Conservation (phyloP, 2,888 invertebrate species). For the Tridacna gigas region DNA sequence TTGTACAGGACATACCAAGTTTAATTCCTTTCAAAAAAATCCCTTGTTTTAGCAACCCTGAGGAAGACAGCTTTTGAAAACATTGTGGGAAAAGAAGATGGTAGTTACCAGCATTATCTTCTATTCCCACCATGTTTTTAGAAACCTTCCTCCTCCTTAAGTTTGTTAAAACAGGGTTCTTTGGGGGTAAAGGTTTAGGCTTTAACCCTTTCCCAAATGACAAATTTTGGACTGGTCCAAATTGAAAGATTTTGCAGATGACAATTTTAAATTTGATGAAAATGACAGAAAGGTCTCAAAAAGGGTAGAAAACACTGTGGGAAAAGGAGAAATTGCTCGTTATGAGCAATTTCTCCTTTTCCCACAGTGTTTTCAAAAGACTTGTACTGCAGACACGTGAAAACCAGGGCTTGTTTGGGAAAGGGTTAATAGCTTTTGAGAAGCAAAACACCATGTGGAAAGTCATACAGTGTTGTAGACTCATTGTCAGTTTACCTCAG, state of each 20-base stretch:
- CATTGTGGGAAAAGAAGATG: too few relatives aligned
- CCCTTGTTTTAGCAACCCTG: too few relatives aligned
- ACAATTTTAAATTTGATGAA: background rate
- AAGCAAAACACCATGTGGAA: too few relatives aligned
- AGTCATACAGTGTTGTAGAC: too few relatives aligned
- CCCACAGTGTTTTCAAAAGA: background rate
- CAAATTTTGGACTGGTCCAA: background rate
- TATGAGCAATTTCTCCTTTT: background rate
- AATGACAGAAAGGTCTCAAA: background rate
- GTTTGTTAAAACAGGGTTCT: too few relatives aligned
- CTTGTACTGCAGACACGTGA: background rate
- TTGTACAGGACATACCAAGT: too few relatives aligned
- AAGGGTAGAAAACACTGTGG: background rate
- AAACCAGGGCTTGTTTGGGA: background rate
- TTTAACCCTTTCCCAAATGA: background rate
- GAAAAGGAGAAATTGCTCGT: background rate
- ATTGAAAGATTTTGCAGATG: background rate
- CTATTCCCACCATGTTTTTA: too few relatives aligned
- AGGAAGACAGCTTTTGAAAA: too few relatives aligned
- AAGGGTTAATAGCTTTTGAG: background rate
- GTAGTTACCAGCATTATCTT: too few relatives aligned
- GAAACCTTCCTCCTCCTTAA: too few relatives aligned
- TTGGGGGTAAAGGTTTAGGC: background rate
- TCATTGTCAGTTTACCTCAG: too few relatives aligned
- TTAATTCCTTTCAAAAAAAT: too few relatives aligned